Evolutionary conservation across 2,888 invertebrate species (phyloP).

Genomic region (Sceliomorpha sp.): DNA sequence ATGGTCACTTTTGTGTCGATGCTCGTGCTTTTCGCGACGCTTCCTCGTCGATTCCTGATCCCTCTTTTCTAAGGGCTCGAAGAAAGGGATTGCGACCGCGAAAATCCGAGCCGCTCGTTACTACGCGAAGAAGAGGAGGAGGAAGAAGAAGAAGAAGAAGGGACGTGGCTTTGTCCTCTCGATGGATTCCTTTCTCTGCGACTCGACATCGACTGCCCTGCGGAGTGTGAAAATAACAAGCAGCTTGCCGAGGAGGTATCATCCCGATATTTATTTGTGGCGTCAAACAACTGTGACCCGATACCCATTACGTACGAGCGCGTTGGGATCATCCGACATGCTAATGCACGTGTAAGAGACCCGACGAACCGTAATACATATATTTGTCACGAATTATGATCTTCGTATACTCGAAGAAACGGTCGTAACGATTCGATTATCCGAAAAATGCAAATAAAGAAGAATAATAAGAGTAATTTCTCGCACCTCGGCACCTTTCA

Average conservation of each 20-base stretch:
- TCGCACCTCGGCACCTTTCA: too few relatives aligned
- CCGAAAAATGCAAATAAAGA: not conserved
- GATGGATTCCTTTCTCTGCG: slow-evolving; percentile 68
- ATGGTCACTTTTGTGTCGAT: slow-evolving; percentile 58
- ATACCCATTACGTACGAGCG: slow-evolving; percentile 44
- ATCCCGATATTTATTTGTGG: slow-evolving; percentile 68
- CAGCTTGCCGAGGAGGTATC: slow-evolving; percentile 59
- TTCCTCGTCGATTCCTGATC: slow-evolving; percentile 51
- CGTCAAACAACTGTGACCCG: slow-evolving; percentile 44
- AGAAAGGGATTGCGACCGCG: slow-evolving; percentile 66
- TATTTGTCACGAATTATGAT: slow-evolving; percentile 5
- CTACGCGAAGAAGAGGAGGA: slow-evolving; percentile 64
- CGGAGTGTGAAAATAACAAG: slow-evolving; percentile 78
- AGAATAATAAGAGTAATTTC: too few relatives aligned
- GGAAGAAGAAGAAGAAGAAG: slow-evolving; percentile 59
- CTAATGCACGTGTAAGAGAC: slow-evolving; percentile 4
- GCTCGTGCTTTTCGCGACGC: slow-evolving; percentile 43
- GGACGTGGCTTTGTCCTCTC: slow-evolving; percentile 63
- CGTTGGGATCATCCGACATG: slow-evolving; percentile 35
- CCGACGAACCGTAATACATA: not conserved
- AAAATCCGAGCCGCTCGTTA: slow-evolving; percentile 71
- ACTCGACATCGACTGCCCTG: slow-evolving; percentile 63
- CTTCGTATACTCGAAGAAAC: not conserved
- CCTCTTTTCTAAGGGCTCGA: slow-evolving; percentile 45
- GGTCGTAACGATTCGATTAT: not conserved